These are phyloP conservation scores for Drosophila pruinosa DNA, from an alignment of 1,140 invertebrate genomes.

Conservation along the genomic window DNA sequence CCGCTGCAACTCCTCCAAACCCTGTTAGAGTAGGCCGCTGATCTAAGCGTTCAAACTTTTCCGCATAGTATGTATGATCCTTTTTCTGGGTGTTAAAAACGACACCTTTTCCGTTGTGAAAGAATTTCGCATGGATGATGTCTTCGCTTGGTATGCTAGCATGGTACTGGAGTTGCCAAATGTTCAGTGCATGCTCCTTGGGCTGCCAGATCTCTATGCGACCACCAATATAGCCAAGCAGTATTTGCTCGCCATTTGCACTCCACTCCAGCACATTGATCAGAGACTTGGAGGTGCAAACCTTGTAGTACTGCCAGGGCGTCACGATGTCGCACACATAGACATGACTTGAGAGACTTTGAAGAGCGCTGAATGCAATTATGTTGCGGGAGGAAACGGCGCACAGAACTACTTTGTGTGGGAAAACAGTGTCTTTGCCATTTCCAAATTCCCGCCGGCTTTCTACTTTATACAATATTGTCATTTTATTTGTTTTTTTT, in stretches of 20 bases:
- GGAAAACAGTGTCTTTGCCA: slow-evolving; percentile 53
- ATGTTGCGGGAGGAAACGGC: slow-evolving; percentile 91
- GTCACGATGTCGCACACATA: slow-evolving; percentile 94
- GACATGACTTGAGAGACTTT: slow-evolving; percentile 85
- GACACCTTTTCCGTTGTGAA: slow-evolving; percentile 91
- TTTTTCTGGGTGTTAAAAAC: slow-evolving; percentile 87
- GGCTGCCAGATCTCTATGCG: slow-evolving; percentile 90
- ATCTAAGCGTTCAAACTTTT: slow-evolving; percentile 91
- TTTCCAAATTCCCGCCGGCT: slow-evolving; percentile 34
- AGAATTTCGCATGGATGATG: slow-evolving; percentile 91
- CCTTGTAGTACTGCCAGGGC: slow-evolving; percentile 89
- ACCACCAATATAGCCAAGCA: slow-evolving; percentile 90
- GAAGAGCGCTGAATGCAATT: slow-evolving; percentile 90
- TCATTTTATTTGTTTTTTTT: slow-evolving; percentile 59
- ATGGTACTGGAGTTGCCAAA: slow-evolving; percentile 87
- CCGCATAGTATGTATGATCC: slow-evolving; percentile 90
- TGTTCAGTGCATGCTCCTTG: slow-evolving; percentile 91
- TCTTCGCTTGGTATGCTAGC: slow-evolving; percentile 88
- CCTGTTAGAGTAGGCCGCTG: slow-evolving; percentile 92
- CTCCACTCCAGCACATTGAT: slow-evolving; percentile 94
- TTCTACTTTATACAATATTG: slow-evolving; percentile 77
- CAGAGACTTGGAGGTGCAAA: slow-evolving; percentile 84
- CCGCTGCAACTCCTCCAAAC: slow-evolving; percentile 91
- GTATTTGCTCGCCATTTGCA: slow-evolving; percentile 89
- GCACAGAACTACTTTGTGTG: slow-evolving; percentile 83